Evolutionary conservation across 2,888 invertebrate species (phyloP), one percentile per base, ranked within the genome.

Genomic region (Leptogaster cylindrica): DNA sequence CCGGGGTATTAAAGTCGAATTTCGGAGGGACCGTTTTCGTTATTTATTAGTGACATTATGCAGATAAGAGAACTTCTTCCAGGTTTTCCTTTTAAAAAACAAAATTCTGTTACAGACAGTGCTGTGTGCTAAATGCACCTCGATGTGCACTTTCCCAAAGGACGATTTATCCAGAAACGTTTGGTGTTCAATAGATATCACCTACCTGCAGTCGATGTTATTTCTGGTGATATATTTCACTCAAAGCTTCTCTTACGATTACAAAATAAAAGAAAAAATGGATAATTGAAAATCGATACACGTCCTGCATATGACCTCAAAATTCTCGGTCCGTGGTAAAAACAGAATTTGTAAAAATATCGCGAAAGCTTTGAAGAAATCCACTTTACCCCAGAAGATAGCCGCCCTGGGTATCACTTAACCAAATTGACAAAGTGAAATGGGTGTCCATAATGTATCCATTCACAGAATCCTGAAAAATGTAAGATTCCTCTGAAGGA

Each of bases 21-120:
- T 41, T 41, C 5, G 41, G 18, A 16, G 14, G 41, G 14, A 41
- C 3, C 41, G 41, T 41, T 41, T 41, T 41, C 6, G 41, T 41
- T 18, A 41, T 41, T 41, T 41, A 41, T 41, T 41, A 41, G 41
- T 41, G 41, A 41, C 41, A 41, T 41, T 41, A 41, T 41, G 41
- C 3, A 41, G 41, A 41, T 41, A 41, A 41, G 41, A 10, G 18
- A 41, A 6, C 18, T 41, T 18, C 18, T 16, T 16, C 16, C 14
- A 41, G 14, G 14, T 4, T 14, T 14, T 14, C 41, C 16, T n/a
- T 10, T 36, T 36, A 12, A 3, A 3, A n/a, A 10, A 12, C 3
- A 10, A 12, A 12, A 4, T 31, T 31, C 10, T 31, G n/a, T 31
- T 31, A 31, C 31, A 31, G 7, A 10, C 10, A 31, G 7, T 31